phyloP scores from a whole-genome alignment of 2,888 invertebrate species.

The Eupelmus urozonus region DNA sequence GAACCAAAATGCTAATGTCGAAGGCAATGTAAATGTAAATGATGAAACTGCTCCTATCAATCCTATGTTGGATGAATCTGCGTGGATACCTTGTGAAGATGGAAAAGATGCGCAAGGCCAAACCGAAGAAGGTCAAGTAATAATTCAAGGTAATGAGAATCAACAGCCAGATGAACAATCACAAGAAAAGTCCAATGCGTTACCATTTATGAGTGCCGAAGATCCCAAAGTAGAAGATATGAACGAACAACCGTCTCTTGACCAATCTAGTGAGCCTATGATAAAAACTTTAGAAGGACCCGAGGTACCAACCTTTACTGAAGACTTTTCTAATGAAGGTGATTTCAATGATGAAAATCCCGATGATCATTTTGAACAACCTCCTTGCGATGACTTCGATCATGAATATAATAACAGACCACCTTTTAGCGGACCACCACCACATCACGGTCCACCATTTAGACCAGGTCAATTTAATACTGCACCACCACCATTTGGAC shows the following conservation, averaged over 20 bases:
- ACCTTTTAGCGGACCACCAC: too few species aligned
- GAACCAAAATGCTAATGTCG: neutral
- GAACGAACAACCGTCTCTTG: conserved; percentile 74
- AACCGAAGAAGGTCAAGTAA: neutral
- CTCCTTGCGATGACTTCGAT: conserved; percentile 8
- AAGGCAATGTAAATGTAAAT: neutral
- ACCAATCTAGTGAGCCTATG: conserved; percentile 71
- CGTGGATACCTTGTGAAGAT: conserved; percentile 53
- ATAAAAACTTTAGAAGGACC: conserved; percentile 62
- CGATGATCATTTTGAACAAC: conserved; percentile 24
- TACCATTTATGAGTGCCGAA: conserved; percentile 74
- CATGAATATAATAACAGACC: conserved; percentile 20
- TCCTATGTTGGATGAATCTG: conserved; percentile 51
- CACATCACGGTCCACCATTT: conserved; percentile 14
- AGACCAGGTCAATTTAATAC: neutral
- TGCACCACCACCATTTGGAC: conserved; percentile 19
- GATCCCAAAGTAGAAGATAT: conserved; percentile 73
- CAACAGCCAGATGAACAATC: neutral
- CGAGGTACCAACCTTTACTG: conserved; percentile 22
- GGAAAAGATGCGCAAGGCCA: neutral
- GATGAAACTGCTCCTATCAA: conserved; percentile 27
- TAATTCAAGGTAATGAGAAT: neutral
- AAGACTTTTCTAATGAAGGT: conserved; percentile 23
- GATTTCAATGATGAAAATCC: conserved; percentile 16
- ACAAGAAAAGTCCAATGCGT: conserved; percentile 63